Evolutionary conservation across 2,888 invertebrate species (phyloP), one percentile per base, ranked within the genome.

Genomic region (Zaprionus bogoriensis): DNA sequence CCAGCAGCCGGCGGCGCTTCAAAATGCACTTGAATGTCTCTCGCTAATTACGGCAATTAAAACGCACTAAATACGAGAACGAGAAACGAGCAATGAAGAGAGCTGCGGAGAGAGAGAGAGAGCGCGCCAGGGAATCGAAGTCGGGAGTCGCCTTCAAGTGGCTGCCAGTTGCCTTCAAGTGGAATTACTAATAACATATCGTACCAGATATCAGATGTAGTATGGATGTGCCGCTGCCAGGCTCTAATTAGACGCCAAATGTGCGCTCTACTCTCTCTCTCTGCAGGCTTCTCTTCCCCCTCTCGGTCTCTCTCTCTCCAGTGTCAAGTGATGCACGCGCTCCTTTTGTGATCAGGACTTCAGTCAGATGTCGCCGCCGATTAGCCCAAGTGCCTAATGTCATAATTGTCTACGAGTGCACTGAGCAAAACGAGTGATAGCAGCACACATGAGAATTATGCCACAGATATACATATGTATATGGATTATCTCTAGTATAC

Each of bases 1-100:
- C 32, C 30, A 17, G 62, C 54, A 63, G 64, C 60, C 62, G 87
- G 54, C 53, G 54, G 52, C 73, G 50, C 74, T 74, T 63, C 64
- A 84, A 45, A 66, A 61, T 69, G 60, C 80, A 86, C 83, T 85
- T 87, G 80, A 86, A 68, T 54, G 36, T 50, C 39, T 82, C 64
- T 61, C 70, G 57, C 73, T 88, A 88, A 83, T 88, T 88, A 85
- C 78, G 72, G 74, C 81, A 88, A 86, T 86, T 88, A 87, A 84
- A 87, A 76, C 65, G 72, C 82, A 88, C 88, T 86, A 86, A 88
- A 88, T 88, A 77, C 48, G 53, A 69, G 63, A 46, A 63, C n/a
- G n/a, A n/a, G n/a, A 74, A 50, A 23, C 52, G 54, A n/a, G n/a
- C n/a, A n/a, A n/a, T n/a, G n/a, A n/a, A n/a, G n/a, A n/a, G n/a